Evolutionary conservation across 2,113 vertebrate genomes (phyloP).

Genomic region (Urocynchramus pylzowi): DNA sequence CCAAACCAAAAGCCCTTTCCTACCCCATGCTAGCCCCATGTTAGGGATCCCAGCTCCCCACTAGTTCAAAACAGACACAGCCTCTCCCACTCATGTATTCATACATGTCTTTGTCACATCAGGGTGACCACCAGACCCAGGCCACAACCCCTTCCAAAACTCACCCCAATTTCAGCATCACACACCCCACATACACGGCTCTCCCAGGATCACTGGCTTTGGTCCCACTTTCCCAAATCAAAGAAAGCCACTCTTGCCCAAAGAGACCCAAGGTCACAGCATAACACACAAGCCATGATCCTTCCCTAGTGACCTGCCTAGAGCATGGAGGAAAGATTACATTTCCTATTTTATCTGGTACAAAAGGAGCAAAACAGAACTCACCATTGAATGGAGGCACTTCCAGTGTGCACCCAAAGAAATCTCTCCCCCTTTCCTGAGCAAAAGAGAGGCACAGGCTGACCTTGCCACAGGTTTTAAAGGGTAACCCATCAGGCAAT

Average conservation of each 20-base stretch:
- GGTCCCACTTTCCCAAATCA: background rate
- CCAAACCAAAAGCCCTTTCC: background rate
- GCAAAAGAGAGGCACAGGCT: accelerated
- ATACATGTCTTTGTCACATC: accelerated
- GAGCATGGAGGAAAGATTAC: accelerated
- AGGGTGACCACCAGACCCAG: accelerated
- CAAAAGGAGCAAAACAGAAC: background rate
- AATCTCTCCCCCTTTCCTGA: background rate
- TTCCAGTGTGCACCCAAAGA: background rate
- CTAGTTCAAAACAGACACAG: background rate
- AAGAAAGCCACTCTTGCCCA: background rate
- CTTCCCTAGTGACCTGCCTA: accelerated
- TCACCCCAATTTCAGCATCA: background rate
- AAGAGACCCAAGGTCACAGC: background rate
- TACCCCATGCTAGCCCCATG: background rate
- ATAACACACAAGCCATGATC: accelerated
- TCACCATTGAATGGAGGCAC: background rate
- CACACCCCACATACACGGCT: accelerated
- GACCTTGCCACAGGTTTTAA: background rate
- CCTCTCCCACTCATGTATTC: accelerated
- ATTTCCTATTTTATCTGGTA: background rate
- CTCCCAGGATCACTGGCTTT: background rate
- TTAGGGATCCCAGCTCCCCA: background rate
- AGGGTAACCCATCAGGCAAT: background rate
- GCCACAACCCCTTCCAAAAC: background rate